These are phyloP conservation scores for Eublepharis macularius DNA, from an alignment of 2,113 vertebrate species.

Conservation along the genomic window DNA sequence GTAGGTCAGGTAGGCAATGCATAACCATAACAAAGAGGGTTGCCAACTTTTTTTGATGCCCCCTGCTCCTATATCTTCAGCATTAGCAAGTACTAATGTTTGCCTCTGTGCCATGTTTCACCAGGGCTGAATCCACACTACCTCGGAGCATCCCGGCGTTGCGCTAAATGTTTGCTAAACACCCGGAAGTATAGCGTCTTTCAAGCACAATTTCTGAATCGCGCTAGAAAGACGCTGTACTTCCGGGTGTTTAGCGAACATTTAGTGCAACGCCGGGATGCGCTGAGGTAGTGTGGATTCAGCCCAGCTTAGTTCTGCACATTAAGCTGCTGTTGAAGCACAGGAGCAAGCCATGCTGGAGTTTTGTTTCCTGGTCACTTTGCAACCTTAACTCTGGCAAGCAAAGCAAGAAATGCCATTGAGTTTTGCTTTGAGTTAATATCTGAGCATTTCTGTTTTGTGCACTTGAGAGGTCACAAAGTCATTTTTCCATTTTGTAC, in stretches of 20 bases:
- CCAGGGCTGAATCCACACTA: no score
- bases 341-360: background rate
- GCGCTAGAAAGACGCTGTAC: no score
- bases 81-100: background rate
- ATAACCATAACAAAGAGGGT: conserved; percentile 22
- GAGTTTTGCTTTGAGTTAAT: conserved; percentile 51
- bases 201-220: no score
- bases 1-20: no score
- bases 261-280: no score
- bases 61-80: background rate
- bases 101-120: background rate
- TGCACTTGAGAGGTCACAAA: conserved; percentile 43
- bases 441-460: conserved; percentile 58
- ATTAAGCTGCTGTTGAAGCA: background rate
- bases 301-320: background rate
- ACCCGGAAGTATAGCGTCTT: no score
- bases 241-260: no score
- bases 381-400: conserved; percentile 18
- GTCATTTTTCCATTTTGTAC: conserved; percentile 52
- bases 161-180: no score
- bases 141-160: no score
- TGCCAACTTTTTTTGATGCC: background rate
- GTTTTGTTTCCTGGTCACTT: background rate
- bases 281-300: no score
- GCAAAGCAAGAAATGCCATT: conserved; percentile 44